Evolutionary conservation across 2,888 invertebrate genomes (phyloP), one percentile per base, ranked within the genome.

Genomic region (Aspidiotus rigidus): DNA sequence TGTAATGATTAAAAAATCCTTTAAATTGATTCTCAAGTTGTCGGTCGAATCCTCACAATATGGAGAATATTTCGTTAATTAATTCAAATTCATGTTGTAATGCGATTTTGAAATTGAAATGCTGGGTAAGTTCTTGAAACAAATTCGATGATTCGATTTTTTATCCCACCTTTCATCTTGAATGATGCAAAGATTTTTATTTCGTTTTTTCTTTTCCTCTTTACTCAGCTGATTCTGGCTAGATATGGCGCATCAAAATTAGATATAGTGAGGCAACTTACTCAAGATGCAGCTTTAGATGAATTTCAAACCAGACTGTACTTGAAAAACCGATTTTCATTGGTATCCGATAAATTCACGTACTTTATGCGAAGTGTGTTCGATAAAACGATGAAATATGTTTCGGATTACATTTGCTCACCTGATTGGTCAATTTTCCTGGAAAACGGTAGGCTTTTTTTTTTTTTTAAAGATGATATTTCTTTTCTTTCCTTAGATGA

Each of bases 381-480:
- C 49, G 44, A 57, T 17, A 67, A 67, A 44, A 28, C 67, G 6
- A 59, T 67, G 67, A 15, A 49, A 49, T 42, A 44, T 28, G 44
- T 67, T 17, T 60, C 60, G 8, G 53, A 67, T 67, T 59, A 67
- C 15, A 57, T 67, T 53, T 67, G 67, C 28, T 59, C 44, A 11
- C 67, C 67, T 17, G 67, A 67, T 59, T 67, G 67, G 67, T 67
- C 67, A 1, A 67, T 67, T 39, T 67, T 67, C 53, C 60, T 56
- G 13, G 67, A 60, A 15, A 59, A 67, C 39, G 67, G 67, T 67
- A 53, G n/a, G n/a, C n/a, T n/a, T n/a, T n/a, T n/a, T n/a, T n/a
- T n/a, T n/a, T n/a, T n/a, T n/a, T n/a, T n/a, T n/a, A n/a, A n/a
- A n/a, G 5, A 28, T 28, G 28, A 28, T 5, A 28, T 28, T 28